These are phyloP conservation scores for Syngnathus acus DNA, from an alignment of 2,797 vertebrate species.

Conservation along the genomic window DNA sequence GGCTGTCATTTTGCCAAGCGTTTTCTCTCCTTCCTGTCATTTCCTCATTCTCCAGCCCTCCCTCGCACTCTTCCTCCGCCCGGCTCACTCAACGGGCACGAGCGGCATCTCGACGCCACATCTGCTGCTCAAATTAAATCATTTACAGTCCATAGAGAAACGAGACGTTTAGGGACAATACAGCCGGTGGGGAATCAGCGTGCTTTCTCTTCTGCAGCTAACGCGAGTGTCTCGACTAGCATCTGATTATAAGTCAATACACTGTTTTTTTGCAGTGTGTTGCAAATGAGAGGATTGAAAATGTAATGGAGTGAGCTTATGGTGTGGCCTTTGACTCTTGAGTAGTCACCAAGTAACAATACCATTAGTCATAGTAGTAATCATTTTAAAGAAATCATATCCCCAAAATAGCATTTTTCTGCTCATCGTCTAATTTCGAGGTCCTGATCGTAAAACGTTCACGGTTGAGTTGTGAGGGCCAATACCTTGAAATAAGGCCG, in stretches of 20 bases:
- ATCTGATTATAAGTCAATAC: conserved; percentile 55
- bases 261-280: conserved; percentile 19
- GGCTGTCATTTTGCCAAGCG: conserved; percentile 58
- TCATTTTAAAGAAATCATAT: too few relatives aligned
- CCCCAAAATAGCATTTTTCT: too few relatives aligned
- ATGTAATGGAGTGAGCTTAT: conserved; percentile 46
- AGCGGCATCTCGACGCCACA: conserved; percentile 57
- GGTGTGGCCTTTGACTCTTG: conserved; percentile 39
- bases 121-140: conserved; percentile 70
- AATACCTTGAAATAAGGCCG: too few relatives aligned
- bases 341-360: too few relatives aligned
- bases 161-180: conserved; percentile 58
- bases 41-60: conserved; percentile 53
- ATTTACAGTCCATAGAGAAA: conserved; percentile 66
- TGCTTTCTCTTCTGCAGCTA: conserved; percentile 54
- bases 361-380: too few relatives aligned
- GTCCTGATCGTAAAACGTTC: too few relatives aligned
- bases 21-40: conserved; percentile 70
- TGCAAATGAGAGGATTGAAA: conserved; percentile 29
- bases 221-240: conserved; percentile 46
- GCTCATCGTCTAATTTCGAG: too few relatives aligned
- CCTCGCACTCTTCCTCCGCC: conserved; percentile 41
- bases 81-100: conserved; percentile 35
- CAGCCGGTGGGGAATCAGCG: conserved; percentile 60
- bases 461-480: too few relatives aligned